phyloP scores from a whole-genome alignment of 2,797 vertebrate species.

The Hippoglossus hippoglossus region DNA sequence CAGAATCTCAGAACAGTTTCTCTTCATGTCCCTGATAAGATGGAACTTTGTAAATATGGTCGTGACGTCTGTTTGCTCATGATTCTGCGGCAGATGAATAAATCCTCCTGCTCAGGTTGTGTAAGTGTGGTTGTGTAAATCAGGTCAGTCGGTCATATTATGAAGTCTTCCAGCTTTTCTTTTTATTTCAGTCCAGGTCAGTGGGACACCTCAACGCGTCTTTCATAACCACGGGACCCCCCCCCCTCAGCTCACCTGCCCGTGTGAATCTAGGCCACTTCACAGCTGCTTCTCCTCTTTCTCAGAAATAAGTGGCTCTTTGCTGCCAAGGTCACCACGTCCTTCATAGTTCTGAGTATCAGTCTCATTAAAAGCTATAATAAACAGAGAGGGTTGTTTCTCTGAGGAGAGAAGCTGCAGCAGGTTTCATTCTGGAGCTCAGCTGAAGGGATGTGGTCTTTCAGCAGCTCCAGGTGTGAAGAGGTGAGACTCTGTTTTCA shows the following conservation, averaged over 20 bases:
- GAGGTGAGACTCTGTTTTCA: too few species aligned
- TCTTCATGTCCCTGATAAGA: too few species aligned
- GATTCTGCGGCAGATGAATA: neutral
- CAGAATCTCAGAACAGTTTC: too few species aligned
- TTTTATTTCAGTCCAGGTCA: constrained; percentile 59
- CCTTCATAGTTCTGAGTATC: neutral
- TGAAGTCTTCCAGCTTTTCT: constrained; percentile 43
- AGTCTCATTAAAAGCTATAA: too few species aligned
- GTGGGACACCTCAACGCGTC: constrained; percentile 46
- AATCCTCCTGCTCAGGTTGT: constrained; percentile 19
- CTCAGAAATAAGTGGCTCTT: too few species aligned
- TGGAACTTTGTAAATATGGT: too few species aligned
- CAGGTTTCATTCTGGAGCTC: too few species aligned
- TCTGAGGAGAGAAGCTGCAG: too few species aligned
- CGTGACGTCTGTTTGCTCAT: neutral
- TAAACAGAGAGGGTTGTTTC: too few species aligned
- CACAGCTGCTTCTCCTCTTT: too few species aligned
- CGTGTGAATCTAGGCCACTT: constrained; percentile 39
- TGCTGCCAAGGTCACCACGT: neutral
- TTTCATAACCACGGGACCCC: constrained; percentile 44
- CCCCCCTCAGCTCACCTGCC: constrained; percentile 13
- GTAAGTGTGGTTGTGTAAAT: constrained; percentile 41
- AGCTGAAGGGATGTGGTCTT: too few species aligned
- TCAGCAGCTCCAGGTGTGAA: too few species aligned
- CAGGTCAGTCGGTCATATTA: constrained; percentile 36